These are phyloP conservation scores for Hoplias malabaricus DNA, from an alignment of 2,113 vertebrate genomes.

Conservation along the genomic window DNA sequence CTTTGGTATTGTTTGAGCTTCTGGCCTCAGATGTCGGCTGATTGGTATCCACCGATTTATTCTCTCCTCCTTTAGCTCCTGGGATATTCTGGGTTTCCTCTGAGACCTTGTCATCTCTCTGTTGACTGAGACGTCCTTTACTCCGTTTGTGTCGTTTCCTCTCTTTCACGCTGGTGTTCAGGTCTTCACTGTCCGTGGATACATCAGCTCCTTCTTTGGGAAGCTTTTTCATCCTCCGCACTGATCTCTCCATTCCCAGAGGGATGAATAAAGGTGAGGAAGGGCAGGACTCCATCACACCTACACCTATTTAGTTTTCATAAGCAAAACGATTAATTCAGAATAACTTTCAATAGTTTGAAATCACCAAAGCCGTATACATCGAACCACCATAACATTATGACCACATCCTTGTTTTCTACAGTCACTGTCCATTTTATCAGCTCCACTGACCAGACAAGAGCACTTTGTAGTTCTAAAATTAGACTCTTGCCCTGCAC, in stretches of 20 bases:
- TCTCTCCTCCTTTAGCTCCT: constrained; percentile 36
- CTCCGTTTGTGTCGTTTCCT: constrained; percentile 56
- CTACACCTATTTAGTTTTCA: constrained; percentile 45
- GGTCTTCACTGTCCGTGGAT: constrained; percentile 70
- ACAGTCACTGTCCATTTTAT: no score
- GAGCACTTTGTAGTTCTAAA: no score
- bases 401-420: no score
- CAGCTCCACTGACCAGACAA: no score
- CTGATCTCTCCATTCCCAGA: constrained; percentile 57
- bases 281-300: constrained; percentile 55
- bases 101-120: constrained; percentile 34
- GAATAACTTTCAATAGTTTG: not conserved
- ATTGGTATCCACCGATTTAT: constrained; percentile 5
- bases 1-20: constrained; percentile 20
- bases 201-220: constrained; percentile 44
- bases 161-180: constrained; percentile 43
- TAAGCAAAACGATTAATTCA: constrained; percentile 1
- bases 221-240: constrained; percentile 53
- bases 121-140: constrained; percentile 52
- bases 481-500: no score
- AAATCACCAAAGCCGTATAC: no score
- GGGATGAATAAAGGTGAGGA: constrained; percentile 74
- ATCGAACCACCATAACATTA: no score
- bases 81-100: constrained; percentile 28
- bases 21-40: constrained; percentile 10